phyloP scores from a whole-genome alignment of 2,888 invertebrate species.

The Lasius fuliginosus region DNA sequence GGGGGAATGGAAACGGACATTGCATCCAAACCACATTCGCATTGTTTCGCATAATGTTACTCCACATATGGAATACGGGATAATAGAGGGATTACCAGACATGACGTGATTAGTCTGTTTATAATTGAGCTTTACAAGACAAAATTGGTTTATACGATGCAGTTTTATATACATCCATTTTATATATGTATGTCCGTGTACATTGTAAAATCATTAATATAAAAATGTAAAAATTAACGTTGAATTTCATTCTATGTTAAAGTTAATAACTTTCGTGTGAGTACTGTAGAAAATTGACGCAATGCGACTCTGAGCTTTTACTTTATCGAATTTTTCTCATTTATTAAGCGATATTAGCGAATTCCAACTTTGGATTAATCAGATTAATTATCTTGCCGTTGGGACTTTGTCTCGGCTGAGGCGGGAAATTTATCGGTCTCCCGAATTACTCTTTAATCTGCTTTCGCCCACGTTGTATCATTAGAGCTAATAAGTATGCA shows the following conservation, averaged over 20 bases:
- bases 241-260: constrained; percentile 19
- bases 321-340: constrained; percentile 12
- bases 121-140: constrained; percentile 20
- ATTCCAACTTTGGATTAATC: background rate
- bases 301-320: background rate
- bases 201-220: background rate
- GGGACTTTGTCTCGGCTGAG: background rate
- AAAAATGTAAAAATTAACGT: constrained; percentile 11
- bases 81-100: constrained; percentile 1
- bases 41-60: constrained; percentile 11
- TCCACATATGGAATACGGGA: background rate
- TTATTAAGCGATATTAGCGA: constrained; percentile 12
- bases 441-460: constrained; percentile 23
- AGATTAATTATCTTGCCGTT: constrained; percentile 27
- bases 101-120: constrained; percentile 4
- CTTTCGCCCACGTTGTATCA: constrained; percentile 17
- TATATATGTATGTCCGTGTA: too few relatives aligned
- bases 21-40: background rate
- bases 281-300: background rate
- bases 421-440: constrained; percentile 31
- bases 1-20: background rate
- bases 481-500: constrained; percentile 38
- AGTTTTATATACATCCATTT: constrained; percentile 22
- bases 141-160: background rate
- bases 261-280: background rate